Conservation (phyloP, 1,140 invertebrate genomes). For the Chironomus tepperi region DNA sequence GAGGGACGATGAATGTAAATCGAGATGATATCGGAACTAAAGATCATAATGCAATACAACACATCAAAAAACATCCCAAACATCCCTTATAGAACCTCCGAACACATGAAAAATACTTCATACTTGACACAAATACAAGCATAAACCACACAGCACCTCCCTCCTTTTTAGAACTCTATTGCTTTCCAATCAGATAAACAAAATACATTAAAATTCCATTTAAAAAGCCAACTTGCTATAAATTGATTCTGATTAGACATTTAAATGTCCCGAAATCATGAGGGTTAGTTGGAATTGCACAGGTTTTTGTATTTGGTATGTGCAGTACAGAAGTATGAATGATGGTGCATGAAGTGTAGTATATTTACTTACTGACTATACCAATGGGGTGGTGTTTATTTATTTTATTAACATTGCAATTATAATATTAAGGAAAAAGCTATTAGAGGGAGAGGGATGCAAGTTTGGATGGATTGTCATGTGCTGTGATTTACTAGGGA, state of each 20-base stretch:
- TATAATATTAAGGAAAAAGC: slow-evolving; percentile 18
- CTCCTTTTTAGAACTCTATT: not conserved
- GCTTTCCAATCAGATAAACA: slow-evolving; percentile 14
- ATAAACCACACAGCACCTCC: not conserved
- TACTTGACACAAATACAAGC: no score
- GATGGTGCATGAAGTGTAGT: slow-evolving; percentile 6
- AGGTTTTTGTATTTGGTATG: slow-evolving; percentile 11
- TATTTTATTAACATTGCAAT: slow-evolving; percentile 23
- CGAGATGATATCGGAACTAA: not conserved
- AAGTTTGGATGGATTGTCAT: not conserved
- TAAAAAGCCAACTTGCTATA: slow-evolving; percentile 11
- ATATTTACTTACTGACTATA: not conserved
- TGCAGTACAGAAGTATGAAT: not conserved
- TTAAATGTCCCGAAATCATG: not conserved
- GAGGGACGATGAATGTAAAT: not conserved
- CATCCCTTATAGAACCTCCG: not conserved
- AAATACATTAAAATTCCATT: slow-evolving; percentile 20
- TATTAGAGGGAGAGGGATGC: not conserved
- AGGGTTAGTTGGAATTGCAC: not conserved
- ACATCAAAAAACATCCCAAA: not conserved
- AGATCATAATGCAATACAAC: slow-evolving; percentile 5
- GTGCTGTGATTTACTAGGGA: not conserved
- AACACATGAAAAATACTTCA: no score
- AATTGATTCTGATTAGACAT: slow-evolving; percentile 22
- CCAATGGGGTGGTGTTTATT: slow-evolving; percentile 10